Evolutionary conservation across 2,113 vertebrate genomes (phyloP), one percentile per base, ranked within the genome.

Genomic region (Anhinga anhinga): DNA sequence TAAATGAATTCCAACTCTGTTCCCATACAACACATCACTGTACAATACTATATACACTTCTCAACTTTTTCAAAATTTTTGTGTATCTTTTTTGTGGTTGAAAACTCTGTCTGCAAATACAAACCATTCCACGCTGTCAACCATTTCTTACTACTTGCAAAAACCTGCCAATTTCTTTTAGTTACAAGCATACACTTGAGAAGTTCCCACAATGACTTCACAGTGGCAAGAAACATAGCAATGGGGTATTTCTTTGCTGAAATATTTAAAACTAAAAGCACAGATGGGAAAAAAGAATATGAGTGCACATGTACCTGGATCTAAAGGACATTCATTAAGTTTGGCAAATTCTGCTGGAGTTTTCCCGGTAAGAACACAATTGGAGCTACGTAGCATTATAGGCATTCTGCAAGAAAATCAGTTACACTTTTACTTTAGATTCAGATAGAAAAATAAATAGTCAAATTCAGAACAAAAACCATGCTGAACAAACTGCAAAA

Each of bases 371-470:
- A 99, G 98, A 56, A 99, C 99, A 93, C 99, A 99, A 95, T 99
- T 99, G 19, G 99, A 99, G 79, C 99, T 99, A 40, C 99, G 98
- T 53, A 99, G 97, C 99, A 99, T 99, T 93, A 99, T 99, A 10
- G 99, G 99, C 99, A 99, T 99, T 97, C 99, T 99, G 97, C 73
- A 94, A 88, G 87, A 93, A 96, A 93, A 77, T 1, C 52, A 91
- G 66, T 69, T 47, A 85, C 1, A 49, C 5, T 73, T 90, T 69
- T 58, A 74, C 26, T 71, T 86, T 12, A 83, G 42, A 55, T 23
- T 81, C n/a, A 59, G 47, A 83, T 1, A 78, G 53, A 70, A 94
- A 90, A 96, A 52, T 4, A 50, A 96, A 34, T 5, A 65, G 26
- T 14, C 23, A 81, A 80, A 81, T 58, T 40, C 50, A 58, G 29